Base-by-base conservation (phyloP, 2,888 invertebrate species). In the Cephus pulcher region DNA sequence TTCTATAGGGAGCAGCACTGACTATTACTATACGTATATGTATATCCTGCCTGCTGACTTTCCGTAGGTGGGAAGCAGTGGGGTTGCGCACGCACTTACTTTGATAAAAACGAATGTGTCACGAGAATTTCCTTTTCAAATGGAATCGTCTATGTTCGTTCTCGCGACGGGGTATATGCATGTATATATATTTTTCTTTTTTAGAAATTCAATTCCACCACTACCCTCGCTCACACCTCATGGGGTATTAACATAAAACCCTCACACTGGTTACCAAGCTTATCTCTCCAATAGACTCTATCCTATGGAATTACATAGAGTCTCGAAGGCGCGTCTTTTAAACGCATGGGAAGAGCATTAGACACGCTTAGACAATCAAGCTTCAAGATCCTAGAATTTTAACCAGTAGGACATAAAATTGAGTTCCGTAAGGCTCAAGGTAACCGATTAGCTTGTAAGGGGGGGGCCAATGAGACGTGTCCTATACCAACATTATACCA, bases 41-140 rank as follows among this genome's bases (percentile, higher is more conserved):
- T 37, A 23, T 56, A 56, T 23, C 56, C 83, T 85, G 85, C 82
- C 81, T 83, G 86, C 87, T 87, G 88, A 87, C 87, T 88, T 88
- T 88, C 88, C 88, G 89, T 88, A 87, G 86, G 88, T 82, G 84
- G 71, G 33, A 34, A 33, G 71, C 71, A 32, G 71, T 56, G 56
- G 56, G 56, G 23, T 56, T 83, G 80, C 85, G 82, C 83, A 83
- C 56, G 83, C 87, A 34, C 71, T 71, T 34, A 71, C 71, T 34
- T 56, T 71, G 86, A 88, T 89, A 90, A 90, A 90, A 90, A 90
- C 90, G 89, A 90, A 90, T 89, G 90, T 89, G 89, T 90, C 90
- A 90, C 90, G 88, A 88, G 89, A 89, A 89, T 90, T 90, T 90
- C 90, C 89, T 91, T 90, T 90, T 90, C 90, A 88, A 89, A 86